Base-by-base conservation (phyloP, 2,113 vertebrate genomes). In the Myrmecophaga tridactyla region DNA sequence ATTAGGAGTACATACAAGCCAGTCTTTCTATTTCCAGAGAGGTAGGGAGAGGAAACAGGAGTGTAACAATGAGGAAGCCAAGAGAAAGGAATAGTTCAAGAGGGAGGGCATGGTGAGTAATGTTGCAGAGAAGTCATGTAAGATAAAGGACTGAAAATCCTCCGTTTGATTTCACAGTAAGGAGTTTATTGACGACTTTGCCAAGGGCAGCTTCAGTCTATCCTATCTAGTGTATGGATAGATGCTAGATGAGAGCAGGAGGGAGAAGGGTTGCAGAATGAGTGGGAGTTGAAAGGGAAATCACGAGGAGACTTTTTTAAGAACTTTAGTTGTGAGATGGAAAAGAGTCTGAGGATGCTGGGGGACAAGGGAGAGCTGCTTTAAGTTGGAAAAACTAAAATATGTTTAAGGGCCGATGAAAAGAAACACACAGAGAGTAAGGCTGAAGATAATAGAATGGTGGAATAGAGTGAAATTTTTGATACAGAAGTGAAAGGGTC, bases 261-360 rank as follows among this genome's bases (percentile, higher is more conserved):
- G 36, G 77, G 14, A 56, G 17, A 23, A 88, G 41, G 58, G n/a
- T 25, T 91, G 69, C 91, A 34, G 72, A 89, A 91, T 89, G 90
- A 89, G 78, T 81, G 51, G 78, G 83, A 96, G 56, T 86, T 89
- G 83, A 34, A 91, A 90, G 39, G 51, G 41, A 90, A 93, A 21
- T 73, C 92, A 56, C 27, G 36, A 89, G 34, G 53, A 70, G 73
- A 25, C 89, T 41, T 41, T 62, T 86, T 89, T 60, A 90, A 77
- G 63, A 90, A 72, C 69, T 83, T 92, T 53, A 20, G 4, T 78
- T 90, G 21, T 90, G 41, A 58, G 36, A 25, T 90, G 4, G n/a
- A 65, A 92, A 29, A 92, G 48, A 75, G 27, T 39, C 53, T 75
- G 39, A 94, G 80, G n/a, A 0, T 36, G 18, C 34, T 31, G 76